Evolutionary conservation across 2,888 invertebrate genomes (phyloP).

Genomic region (Atethmia centrago): DNA sequence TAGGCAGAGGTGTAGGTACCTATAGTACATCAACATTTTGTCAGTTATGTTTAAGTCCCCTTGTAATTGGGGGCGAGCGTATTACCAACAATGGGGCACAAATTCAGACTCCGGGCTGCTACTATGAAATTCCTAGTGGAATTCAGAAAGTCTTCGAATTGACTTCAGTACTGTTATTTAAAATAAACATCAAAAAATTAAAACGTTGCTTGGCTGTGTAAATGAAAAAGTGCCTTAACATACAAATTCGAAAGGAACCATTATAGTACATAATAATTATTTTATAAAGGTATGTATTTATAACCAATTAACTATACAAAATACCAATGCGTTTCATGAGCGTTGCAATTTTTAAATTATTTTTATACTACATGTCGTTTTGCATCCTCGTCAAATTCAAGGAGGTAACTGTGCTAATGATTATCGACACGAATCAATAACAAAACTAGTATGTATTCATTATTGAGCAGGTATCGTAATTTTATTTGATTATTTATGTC

Average conservation of each 20-base stretch:
- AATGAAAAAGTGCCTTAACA: constrained; percentile 42
- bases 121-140: not conserved
- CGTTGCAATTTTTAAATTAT: constrained; percentile 14
- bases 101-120: not conserved
- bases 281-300: constrained; percentile 1
- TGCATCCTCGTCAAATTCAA: no score
- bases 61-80: not conserved
- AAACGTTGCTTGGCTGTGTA: constrained; percentile 18
- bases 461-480: no score
- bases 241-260: constrained; percentile 50
- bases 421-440: no score
- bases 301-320: constrained; percentile 1
- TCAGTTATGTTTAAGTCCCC: not conserved
- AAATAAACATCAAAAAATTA: not conserved
- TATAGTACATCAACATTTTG: not conserved
- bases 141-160: not conserved
- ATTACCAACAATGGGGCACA: not conserved
- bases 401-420: no score
- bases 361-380: no score
- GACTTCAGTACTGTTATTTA: not conserved
- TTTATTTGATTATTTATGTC: no score
- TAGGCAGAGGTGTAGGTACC: not conserved
- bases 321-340: not conserved
- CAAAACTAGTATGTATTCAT: no score
- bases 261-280: not conserved